Conservation (phyloP, 2,888 invertebrate species). For the Augochlorella aurata region DNA sequence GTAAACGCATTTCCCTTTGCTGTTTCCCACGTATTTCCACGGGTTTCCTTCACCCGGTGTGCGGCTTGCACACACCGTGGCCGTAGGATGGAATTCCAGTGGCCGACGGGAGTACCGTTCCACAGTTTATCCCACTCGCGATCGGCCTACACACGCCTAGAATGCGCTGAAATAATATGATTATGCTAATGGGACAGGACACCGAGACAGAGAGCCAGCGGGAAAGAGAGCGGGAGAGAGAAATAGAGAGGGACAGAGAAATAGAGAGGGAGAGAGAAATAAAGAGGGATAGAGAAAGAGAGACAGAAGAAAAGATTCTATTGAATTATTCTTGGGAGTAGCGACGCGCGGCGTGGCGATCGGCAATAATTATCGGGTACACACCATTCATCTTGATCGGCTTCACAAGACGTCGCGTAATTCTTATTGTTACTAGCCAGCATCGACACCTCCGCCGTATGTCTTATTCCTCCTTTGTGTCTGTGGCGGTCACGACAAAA, state of each 20-base stretch:
- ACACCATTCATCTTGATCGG: slow-evolving; percentile 72
- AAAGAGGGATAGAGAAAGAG: slow-evolving; percentile 1
- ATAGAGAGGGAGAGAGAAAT: slow-evolving; percentile 1
- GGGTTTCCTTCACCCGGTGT: slow-evolving; percentile 48
- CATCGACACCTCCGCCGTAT: slow-evolving; percentile 31
- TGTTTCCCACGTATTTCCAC: slow-evolving; percentile 55
- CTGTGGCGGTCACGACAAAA: slow-evolving; percentile 17
- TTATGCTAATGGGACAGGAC: slow-evolving; percentile 73
- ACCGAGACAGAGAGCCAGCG: background rate
- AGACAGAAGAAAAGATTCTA: slow-evolving; percentile 38
- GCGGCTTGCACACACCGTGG: background rate
- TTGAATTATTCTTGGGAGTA: slow-evolving; percentile 54
- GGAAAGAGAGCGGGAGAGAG: slow-evolving; percentile 6
- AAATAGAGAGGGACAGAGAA: background rate
- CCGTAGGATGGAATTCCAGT: slow-evolving; percentile 67
- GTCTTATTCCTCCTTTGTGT: slow-evolving; percentile 16
- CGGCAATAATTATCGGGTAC: slow-evolving; percentile 70
- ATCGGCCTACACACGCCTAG: slow-evolving; percentile 67
- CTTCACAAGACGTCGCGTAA: slow-evolving; percentile 43
- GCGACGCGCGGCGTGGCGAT: slow-evolving; percentile 34
- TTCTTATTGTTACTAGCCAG: slow-evolving; percentile 46
- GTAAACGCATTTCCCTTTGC: slow-evolving; percentile 44
- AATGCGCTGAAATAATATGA: slow-evolving; percentile 72
- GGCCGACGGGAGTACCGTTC: slow-evolving; percentile 48
- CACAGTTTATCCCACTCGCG: slow-evolving; percentile 68